Evolutionary conservation across 2,888 invertebrate genomes (phyloP).

Genomic region (Hyles lineata): DNA sequence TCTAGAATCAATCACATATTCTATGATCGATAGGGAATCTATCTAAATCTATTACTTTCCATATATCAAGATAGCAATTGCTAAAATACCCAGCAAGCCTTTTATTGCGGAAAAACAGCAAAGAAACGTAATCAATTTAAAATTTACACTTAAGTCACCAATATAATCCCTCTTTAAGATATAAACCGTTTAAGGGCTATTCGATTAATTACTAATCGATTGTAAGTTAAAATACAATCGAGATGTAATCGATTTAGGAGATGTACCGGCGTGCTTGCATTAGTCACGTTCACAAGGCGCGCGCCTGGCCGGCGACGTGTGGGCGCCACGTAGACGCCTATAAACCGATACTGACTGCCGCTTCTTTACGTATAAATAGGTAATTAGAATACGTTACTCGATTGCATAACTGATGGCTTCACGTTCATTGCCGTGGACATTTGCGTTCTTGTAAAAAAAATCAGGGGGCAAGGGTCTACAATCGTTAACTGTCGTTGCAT

Average conservation of each 20-base stretch:
- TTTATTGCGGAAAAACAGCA: neutral
- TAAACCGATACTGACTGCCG: slow-evolving; percentile 39
- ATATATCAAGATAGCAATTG: neutral
- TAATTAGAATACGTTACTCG: slow-evolving; percentile 49
- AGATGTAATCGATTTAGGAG: slow-evolving; percentile 24
- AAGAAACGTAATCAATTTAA: neutral
- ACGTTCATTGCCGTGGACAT: slow-evolving; percentile 13
- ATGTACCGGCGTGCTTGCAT: slow-evolving; percentile 17
- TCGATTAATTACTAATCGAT: neutral
- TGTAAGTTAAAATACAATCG: slow-evolving; percentile 9
- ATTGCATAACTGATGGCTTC: slow-evolving; percentile 18
- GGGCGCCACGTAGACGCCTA: slow-evolving; percentile 58
- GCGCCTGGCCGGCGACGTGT: slow-evolving; percentile 47
- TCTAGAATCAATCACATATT: slow-evolving; percentile 19
- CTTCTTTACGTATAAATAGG: slow-evolving; percentile 50
- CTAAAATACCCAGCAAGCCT: too few relatives aligned
- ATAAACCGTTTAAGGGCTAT: neutral
- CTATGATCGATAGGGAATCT: neutral
- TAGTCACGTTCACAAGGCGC: slow-evolving; percentile 36
- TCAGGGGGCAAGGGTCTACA: slow-evolving; percentile 14
- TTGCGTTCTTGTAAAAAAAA: slow-evolving; percentile 12
- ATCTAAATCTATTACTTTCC: slow-evolving; percentile 10
- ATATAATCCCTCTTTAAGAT: too few relatives aligned
- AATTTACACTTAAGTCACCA: too few relatives aligned
- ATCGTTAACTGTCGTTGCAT: neutral